These are phyloP conservation scores for Cheirogaleus major DNA, from an alignment of 2,797 vertebrate genomes.

Conservation along the genomic window DNA sequence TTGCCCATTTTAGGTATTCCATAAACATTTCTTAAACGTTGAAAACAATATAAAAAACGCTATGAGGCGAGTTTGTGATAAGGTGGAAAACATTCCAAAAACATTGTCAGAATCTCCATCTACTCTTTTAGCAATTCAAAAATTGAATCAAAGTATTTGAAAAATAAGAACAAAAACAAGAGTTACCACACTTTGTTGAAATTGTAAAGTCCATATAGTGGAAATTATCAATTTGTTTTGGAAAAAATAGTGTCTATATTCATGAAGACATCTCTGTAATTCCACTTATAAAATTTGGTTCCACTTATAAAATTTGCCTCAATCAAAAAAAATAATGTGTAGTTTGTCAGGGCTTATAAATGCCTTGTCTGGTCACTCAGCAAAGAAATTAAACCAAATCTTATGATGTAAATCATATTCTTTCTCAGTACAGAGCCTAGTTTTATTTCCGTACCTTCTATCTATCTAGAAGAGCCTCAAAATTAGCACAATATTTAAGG, in stretches of 20 bases:
- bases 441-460: not conserved
- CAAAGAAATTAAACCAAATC: slow-evolving; percentile 45
- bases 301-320: not conserved
- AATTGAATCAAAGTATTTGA: not conserved
- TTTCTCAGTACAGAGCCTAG: not conserved
- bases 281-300: not conserved
- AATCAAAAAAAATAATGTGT: slow-evolving; percentile 30
- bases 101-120: not conserved
- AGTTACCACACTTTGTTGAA: not conserved
- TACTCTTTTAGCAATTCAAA: not conserved
- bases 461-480: not conserved
- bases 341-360: not conserved
- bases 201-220: not conserved
- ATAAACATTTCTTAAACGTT: not conserved
- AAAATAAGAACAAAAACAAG: not conserved
- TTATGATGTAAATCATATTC: not conserved
- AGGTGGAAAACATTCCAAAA: not conserved
- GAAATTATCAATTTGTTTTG: not conserved
- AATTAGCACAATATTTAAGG: not conserved
- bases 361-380: not conserved
- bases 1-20: not conserved
- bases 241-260: not conserved
- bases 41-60: not conserved
- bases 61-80: not conserved
- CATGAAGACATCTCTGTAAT: not conserved